Evolutionary conservation across 2,888 invertebrate species (phyloP), one percentile per base, ranked within the genome.

Genomic region (Xanthostigma xanthostigma): DNA sequence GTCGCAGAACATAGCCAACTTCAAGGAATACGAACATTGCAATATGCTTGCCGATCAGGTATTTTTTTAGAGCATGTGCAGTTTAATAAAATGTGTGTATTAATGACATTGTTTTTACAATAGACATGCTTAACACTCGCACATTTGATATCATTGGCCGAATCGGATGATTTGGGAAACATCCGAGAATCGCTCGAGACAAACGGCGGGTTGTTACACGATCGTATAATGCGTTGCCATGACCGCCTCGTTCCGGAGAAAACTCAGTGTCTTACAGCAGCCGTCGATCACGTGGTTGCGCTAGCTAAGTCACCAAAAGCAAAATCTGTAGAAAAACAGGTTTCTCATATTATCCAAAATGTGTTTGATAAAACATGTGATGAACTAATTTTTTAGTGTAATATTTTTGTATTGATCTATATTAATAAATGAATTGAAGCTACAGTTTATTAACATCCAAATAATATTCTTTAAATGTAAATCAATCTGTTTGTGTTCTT

Each of bases 41-140:
- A 89, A 91, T 61, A 80, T 81, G 60, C 73, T 93, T n/a, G 78
- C 84, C 51, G 87, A 91, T 63, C 90, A 92, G 71, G 83, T 82
- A 58, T 59, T 53, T 56, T n/a, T 43, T 36, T 9, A 3, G 13
- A 8, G 37, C 36, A 9, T 17, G 3, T 17, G n/a, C n/a, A n/a
- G n/a, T n/a, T n/a, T n/a, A n/a, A n/a, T n/a, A 17, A 17, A 17
- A 17, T 49, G 45, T 41, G 17, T 51, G 42, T 39, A 43, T 49
- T 52, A 43, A 49, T 48, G 46, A 40, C 36, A 47, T 38, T 42
- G 38, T 55, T 51, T 49, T 54, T 53, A 54, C 73, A 73, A 44
- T 64, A 85, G 80, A 68, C 88, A 8, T 88, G 88, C 62, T 69
- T 83, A 27, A 78, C 86, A 1, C 66, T 90, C 8, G 76, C 83